Base-by-base conservation (phyloP, 1,140 invertebrate genomes). In the Cydia fagiglandana region DNA sequence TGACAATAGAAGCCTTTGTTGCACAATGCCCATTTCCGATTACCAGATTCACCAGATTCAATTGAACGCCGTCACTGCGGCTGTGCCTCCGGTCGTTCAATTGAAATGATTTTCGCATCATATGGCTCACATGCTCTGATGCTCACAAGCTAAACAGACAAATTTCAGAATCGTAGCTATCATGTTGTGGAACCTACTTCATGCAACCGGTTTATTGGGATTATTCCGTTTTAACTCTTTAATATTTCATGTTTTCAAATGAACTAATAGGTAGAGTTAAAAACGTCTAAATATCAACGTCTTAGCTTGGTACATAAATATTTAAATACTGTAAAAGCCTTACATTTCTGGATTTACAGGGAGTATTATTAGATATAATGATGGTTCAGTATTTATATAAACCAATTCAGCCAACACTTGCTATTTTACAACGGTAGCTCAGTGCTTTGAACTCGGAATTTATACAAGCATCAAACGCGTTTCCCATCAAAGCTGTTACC, bases 1-100 rank as follows among this genome's bases (percentile, higher is more conserved):
- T 61, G 81, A 91, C 89, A 91, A 91, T 88, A 38, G 80, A 83
- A 83, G 82, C 83, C 89, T 89, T 91, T 90, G 89, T 88, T 89
- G 86, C 82, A 91, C 87, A 88, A 88, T 91, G 83, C 85, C 89
- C 90, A 92, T 92, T 91, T 91, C 91, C 90, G 91, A 91, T 92
- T 91, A 91, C 88, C 87, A 91, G 89, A 91, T 91, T 92, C 90
- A 91, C 88, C 87, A 91, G 89, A 91, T 90, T 91, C 86, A 89
- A 91, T 91, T 82, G 90, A 73, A 47, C 82, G 84, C 85, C 82
- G 86, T 88, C 89, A 91, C 86, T 89, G 86, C 82, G 53, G 82
- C 82, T 84, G 81, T 84, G 86, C 79, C 84, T 87, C 89, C 88
- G 86, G 87, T 84, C 81, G 78, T 76, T 78, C 70, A 80, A 75